Base-by-base conservation (phyloP, 2,797 vertebrate genomes). In the Nannoperca obscura region DNA sequence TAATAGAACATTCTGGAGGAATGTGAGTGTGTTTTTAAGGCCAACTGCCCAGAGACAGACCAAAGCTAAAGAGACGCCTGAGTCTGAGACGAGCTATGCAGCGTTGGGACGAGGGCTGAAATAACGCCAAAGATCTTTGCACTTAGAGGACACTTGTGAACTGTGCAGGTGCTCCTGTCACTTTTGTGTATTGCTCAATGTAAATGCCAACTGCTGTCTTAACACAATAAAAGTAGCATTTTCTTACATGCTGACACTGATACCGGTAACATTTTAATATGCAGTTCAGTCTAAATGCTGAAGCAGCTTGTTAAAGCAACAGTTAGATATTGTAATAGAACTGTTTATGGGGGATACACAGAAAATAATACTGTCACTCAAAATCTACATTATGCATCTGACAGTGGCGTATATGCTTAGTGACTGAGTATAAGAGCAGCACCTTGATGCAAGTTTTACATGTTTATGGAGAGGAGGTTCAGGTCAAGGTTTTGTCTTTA, bases 1-100 rank as follows among this genome's bases (percentile, higher is more conserved):
- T 78, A 20, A 79, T 68, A 50, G 63, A 83, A 87, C 71, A 67
- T 64, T 83, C 17, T 61, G 57, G 50, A 83, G 71, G 68, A 84
- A 85, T 82, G 72, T 10, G 57, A 53, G 46, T 54, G 73, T 74
- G 71, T 78, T 85, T 86, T 81, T 81, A 61, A 77, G 68, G 71
- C 69, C 67, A 73, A 65, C 66, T 80, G 81, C 60, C 83, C 68
- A 65, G 14, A 84, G 70, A 76, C 65, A 11, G 60, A 71, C 55
- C 69, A 60, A 76, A 80, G 81, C 74, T 86, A 76, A 76, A 66
- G 46, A 74, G 54, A 83, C 30, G 47, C 64, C 54, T 34, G 52
- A 58, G 47, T 66, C 64, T 66, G 40, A 71, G 60, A 57, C 2
- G 40, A 79, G 63, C 68, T 62, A 76, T 46, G 49, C 61, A 58